Base-by-base conservation (phyloP, 1,140 invertebrate genomes). In the Zeugodacus cucurbitae region DNA sequence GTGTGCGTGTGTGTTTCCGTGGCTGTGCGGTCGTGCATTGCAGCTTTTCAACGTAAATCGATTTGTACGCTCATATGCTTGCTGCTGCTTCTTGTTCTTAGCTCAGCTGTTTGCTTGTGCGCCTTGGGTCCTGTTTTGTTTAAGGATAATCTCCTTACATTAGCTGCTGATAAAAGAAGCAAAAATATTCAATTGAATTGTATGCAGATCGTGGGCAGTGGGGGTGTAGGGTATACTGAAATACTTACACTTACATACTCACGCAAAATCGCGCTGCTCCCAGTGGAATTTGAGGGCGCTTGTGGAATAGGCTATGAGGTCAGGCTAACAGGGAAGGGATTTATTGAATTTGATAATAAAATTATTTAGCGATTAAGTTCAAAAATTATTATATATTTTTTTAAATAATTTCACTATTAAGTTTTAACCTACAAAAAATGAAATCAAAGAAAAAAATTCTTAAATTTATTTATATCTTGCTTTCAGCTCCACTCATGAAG, bases 81-180 rank as follows among this genome's bases (percentile, higher is more conserved):
- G n/a, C 22, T 41, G n/a, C 22, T 41, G 22, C 29, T 86, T 1
- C 20, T 82, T 22, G 3, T 86, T 58, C 44, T 86, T 34, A 48
- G 54, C 85, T 57, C 32, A 86, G 17, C 26, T 34, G 44, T 58
- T 59, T 34, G 54, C 85, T 86, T 59, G 85, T n/a, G 54, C 44
- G 85, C 85, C 44, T 22, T 58, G 85, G 29, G 85, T 48, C 44
- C 37, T 86, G 54, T 86, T 86, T 86, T 86, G 54, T 86, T 86
- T 86, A 59, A 34, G 85, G 85, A 86, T 86, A 86, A 86, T 86
- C 85, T 32, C 54, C 85, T 54, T 22, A 86, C 85, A 86, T 86
- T 86, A 86, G 57, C 85, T 59, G 48, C 37, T 86, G 85, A 86
- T 86, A 86, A 86, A 54, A 86, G 85, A 22, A 82, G 74, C 11